These are phyloP conservation scores for Drosophila stalkeri DNA, from an alignment of 2,888 invertebrate genomes.

Conservation along the genomic window DNA sequence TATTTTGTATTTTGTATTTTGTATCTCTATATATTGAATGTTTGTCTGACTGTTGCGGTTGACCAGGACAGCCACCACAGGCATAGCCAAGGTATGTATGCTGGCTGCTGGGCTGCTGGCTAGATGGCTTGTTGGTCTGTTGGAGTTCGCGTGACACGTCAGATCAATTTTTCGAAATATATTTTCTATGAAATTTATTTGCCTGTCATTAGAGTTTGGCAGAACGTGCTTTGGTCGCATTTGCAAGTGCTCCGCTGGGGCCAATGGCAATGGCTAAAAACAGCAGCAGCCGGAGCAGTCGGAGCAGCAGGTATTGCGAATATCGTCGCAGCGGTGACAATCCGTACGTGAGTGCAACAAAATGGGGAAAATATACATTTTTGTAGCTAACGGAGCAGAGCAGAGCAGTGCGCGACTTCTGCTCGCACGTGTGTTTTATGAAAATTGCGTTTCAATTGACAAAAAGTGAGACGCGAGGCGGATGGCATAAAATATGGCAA, in stretches of 20 bases:
- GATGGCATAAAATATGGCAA: slow-evolving; percentile 79
- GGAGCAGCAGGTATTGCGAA: slow-evolving; percentile 13
- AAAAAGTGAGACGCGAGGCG: slow-evolving; percentile 47
- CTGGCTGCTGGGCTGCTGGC: slow-evolving; percentile 4
- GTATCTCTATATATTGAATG: slow-evolving; percentile 12
- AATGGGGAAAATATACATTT: slow-evolving; percentile 40
- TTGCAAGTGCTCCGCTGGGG: slow-evolving; percentile 77
- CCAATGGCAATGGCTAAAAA: slow-evolving; percentile 23
- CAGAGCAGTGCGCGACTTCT: slow-evolving; percentile 1
- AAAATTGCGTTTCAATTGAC: slow-evolving; percentile 80
- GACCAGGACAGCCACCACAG: slow-evolving; percentile 13
- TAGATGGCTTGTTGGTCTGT: slow-evolving; percentile 3
- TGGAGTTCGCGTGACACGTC: slow-evolving; percentile 80
- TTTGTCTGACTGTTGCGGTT: slow-evolving; percentile 12
- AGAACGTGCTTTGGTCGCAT: slow-evolving; percentile 77
- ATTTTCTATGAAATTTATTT: slow-evolving; percentile 83
- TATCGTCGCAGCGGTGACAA: slow-evolving; percentile 54
- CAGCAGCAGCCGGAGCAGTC: slow-evolving; percentile 11
- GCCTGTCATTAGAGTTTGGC: slow-evolving; percentile 82
- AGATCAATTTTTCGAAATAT: slow-evolving; percentile 83
- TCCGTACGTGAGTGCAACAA: slow-evolving; percentile 45
- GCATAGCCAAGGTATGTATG: slow-evolving; percentile 14
- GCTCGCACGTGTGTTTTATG: slow-evolving; percentile 74
- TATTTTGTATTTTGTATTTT: slow-evolving; percentile 5
- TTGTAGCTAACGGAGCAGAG: slow-evolving; percentile 39